Evolutionary conservation across 1,140 invertebrate genomes (phyloP).

Genomic region (Aporrectodea caliginosa): DNA sequence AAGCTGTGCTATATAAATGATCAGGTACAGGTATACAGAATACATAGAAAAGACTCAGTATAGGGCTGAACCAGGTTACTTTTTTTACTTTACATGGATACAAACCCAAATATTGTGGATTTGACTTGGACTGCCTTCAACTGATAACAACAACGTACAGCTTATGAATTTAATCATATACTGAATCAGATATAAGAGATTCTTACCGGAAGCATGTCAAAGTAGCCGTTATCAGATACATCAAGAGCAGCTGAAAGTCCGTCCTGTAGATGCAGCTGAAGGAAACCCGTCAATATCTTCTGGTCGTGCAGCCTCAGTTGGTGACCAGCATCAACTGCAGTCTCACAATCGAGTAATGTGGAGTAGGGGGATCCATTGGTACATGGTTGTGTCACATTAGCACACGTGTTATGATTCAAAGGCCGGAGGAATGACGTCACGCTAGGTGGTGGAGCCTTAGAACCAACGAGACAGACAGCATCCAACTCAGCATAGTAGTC

Average conservation of each 20-base stretch:
- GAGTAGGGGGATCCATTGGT: not conserved
- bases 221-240: not conserved
- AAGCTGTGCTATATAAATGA: no score
- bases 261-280: not conserved
- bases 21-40: no score
- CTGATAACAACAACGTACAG: no score
- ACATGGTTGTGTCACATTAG: not conserved
- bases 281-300: not conserved
- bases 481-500: constrained; percentile 86
- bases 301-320: no score
- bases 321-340: no score
- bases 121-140: no score
- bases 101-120: no score
- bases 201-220: not conserved
- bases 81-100: no score
- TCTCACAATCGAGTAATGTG: not conserved
- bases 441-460: not conserved
- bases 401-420: not conserved
- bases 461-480: constrained; percentile 70
- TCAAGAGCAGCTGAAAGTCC: not conserved
- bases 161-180: no score
- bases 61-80: no score
- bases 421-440: not conserved
- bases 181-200: no score
- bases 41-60: no score